Base-by-base conservation (phyloP, 2,888 invertebrate species). In the Lithophane leautieri region DNA sequence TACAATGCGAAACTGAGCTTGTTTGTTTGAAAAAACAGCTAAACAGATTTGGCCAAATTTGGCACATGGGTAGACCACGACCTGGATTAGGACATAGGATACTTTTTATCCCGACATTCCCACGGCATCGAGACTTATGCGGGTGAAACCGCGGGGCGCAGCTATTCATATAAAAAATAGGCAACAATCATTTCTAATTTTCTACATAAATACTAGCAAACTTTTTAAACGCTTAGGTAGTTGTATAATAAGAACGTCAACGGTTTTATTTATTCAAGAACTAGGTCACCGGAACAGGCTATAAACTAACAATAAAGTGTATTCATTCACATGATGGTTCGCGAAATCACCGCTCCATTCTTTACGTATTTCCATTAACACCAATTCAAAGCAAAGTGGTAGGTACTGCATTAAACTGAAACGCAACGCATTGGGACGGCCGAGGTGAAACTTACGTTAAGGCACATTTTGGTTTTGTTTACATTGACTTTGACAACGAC, bases 211-310 rank as follows among this genome's bases (percentile, higher is more conserved):
- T n/a, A 65, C 50, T 19, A 28, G 25, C 25, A 54, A 68, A 54
- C 12, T 62, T 62, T 66, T 63, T 11, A 66, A 76, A 71, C 72
- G 44, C 56, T 69, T 44, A 34, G 34, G 34, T 34, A 34, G 28
- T 22, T 60, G 22, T 65, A 40, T 28, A 56, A 44, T 54, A 28
- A 62, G 8, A 67, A 42, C 52, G 19, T 50, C 40, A 44, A 50
- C 52, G 62, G 42, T 47, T 83, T 81, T 69, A 54, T 73, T n/a
- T 22, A 42, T 25, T 68, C 71, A 74, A 80, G 73, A 89, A 87
- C 79, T 83, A 70, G 88, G 86, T 80, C 88, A 86, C 76, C 73
- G 58, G 80, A 79, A 79, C 84, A 87, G 80, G 65, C 81, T 79
- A 82, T 65, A 70, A 66, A 76, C 61, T 67, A 77, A 76, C 80